These are phyloP conservation scores for Desmodus rotundus DNA, from an alignment of 2,113 vertebrate species.

Conservation along the genomic window DNA sequence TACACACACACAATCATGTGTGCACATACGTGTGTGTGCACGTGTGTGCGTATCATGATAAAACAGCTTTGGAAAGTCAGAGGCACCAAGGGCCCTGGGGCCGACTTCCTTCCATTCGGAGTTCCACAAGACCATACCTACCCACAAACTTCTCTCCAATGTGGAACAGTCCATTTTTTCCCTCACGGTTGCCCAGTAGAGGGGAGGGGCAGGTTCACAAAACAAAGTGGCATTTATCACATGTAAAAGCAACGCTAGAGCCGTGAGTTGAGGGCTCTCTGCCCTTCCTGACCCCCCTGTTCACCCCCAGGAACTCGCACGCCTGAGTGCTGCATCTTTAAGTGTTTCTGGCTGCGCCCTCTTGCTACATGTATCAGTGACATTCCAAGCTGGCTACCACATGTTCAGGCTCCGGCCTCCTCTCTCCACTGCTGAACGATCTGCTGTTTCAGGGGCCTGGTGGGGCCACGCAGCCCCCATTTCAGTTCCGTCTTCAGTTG, in stretches of 20 bases:
- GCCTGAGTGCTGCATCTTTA: slow-evolving; percentile 71
- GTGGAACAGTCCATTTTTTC: not conserved
- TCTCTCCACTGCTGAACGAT: not conserved
- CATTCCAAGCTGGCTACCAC: slow-evolving; percentile 79
- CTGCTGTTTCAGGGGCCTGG: slow-evolving; percentile 52
- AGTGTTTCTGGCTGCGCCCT: slow-evolving; percentile 74
- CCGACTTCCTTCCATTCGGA: not conserved
- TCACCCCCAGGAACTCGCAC: not conserved
- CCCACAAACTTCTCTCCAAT: not conserved
- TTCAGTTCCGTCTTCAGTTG: slow-evolving; percentile 50
- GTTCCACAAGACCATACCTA: not conserved
- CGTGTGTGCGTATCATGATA: not conserved
- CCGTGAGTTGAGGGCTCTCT: not conserved
- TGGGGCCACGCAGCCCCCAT: slow-evolving; percentile 33
- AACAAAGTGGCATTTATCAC: not conserved
- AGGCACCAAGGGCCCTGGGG: not conserved
- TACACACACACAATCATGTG: not conserved
- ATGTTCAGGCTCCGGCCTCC: slow-evolving; percentile 71
- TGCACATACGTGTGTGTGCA: not conserved
- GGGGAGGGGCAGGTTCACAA: not conserved
- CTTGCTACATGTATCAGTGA: slow-evolving; percentile 69
- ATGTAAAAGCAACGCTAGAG: not conserved
- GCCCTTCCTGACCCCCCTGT: not conserved
- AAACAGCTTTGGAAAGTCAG: not conserved
- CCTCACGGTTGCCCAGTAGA: not conserved